Evolutionary conservation across 2,888 invertebrate species (phyloP).

Genomic region (Heliconius hortense): DNA sequence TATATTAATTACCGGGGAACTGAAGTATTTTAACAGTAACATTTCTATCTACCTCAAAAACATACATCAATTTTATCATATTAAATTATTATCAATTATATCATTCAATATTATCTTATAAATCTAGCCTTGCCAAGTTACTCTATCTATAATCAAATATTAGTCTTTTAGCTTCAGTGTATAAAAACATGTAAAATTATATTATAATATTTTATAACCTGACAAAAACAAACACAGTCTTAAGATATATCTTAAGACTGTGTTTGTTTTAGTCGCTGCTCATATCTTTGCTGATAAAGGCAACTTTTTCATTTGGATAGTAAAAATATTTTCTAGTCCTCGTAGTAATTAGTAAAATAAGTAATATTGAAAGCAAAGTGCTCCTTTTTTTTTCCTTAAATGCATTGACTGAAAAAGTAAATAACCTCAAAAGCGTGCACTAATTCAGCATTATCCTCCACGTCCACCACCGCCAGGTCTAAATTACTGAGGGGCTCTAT

Average conservation of each 20-base stretch:
- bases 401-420: not conserved
- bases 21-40: too few species aligned
- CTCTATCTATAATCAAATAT: too few species aligned
- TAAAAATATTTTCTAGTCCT: not conserved
- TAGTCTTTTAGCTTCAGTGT: too few species aligned
- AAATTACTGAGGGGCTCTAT: conserved; percentile 87
- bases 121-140: too few species aligned
- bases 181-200: not conserved
- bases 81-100: too few species aligned
- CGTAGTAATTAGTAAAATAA: not conserved
- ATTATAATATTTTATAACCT: not conserved
- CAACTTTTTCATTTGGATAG: not conserved
- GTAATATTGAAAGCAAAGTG: not conserved
- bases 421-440: conserved; percentile 87
- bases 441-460: conserved; percentile 90
- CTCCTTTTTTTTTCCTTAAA: not conserved
- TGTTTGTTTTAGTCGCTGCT: too few species aligned
- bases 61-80: too few species aligned
- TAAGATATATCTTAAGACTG: too few species aligned
- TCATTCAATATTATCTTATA: too few species aligned
- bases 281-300: not conserved
- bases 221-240: not conserved
- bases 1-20: too few species aligned
- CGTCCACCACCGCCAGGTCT: conserved; percentile 91
- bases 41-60: too few species aligned